Evolutionary conservation across 2,888 invertebrate species (phyloP), one percentile per base, ranked within the genome.

Genomic region (Xylocampa areola): DNA sequence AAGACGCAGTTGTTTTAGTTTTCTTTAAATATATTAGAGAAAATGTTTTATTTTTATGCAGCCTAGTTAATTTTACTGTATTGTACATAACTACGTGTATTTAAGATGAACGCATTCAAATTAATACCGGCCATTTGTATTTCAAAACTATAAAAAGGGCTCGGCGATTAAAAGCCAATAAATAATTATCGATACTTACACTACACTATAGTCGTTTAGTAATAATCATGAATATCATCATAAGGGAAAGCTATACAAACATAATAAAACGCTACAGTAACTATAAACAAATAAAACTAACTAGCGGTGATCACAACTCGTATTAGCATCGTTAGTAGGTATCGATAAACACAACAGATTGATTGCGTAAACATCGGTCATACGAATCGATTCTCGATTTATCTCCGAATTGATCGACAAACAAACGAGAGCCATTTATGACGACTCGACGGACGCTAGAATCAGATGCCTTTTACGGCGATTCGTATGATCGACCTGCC

Each of bases 361-460:
- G 70, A 68, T 76, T 73, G 48, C 59, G 50, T 70, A 73, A 73
- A 76, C 59, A 74, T 68, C 66, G 49, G 37, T 51, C 58, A 60
- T 69, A 64, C 40, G 37, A 63, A 69, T 60, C 58, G 57, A 57
- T 59, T 67, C 50, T 65, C 73, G 49, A 41, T 54, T 55, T 62
- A 73, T 74, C 57, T 65, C 51, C 17, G 37, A 43, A 51, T 48
- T 64, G 67, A 84, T 84, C 80, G 67, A 73, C 74, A 80, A 75
- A 79, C 78, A 81, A 74, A 78, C 76, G 64, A 47, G 52, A 58
- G 62, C 85, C 82, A 79, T 82, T 81, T 86, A 82, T 73, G 84
- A 82, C 70, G 45, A 68, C 68, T 69, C 72, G 77, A 79, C 71
- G 68, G 68, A 79, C 76, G 68, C 57, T 44, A 80, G 79, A 81